Evolutionary conservation across 2,113 vertebrate genomes (phyloP), one percentile per base, ranked within the genome.

Genomic region (Otus sunia): DNA sequence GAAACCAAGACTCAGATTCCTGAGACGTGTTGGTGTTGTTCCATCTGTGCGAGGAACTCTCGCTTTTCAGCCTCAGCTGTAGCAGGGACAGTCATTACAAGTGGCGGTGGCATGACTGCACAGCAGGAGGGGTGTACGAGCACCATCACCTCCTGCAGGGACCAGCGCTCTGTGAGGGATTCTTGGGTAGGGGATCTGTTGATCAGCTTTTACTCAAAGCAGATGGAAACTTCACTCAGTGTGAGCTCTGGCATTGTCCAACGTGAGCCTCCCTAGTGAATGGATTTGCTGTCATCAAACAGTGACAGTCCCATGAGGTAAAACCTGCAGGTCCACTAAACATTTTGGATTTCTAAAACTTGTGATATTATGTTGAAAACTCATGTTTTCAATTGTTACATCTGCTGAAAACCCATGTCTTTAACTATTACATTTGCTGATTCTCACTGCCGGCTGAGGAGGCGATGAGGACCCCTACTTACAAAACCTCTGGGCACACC

Each of bases 21-120:
- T 47, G 72, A 63, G 81, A 22, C 1, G 0, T 15, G 2, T 36
- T 93, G 84, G 34, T 91, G 29, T 1, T 85, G 77, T 75, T 87
- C 67, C 60, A 56, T 89, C 68, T 81, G 39, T 71, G 52, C 43
- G 30, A 13, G 68, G 60, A 60, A 9, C 36, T 74, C 55, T 73
- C 2, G 4, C 22, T 92, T 50, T 62, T 32, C 50, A 59, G 72
- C 37, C 76, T 50, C 85, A 92, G 75, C 86, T 95, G 95, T 15
- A 30, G 82, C 32, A 67, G 67, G 39, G 56, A 66, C 39, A 26
- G 56, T 74, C 60, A 81, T 86, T 80, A 34, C 0, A 0, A 58
- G 26, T 4, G 32, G 29, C 19, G 0, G 41, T 0, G 5, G 37
- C 4, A 4, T 26, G 55, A 80, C 78, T 25, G 34, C 0, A 0